Evolutionary conservation across 2,113 vertebrate species (phyloP).

Genomic region (Noctilio leporinus): DNA sequence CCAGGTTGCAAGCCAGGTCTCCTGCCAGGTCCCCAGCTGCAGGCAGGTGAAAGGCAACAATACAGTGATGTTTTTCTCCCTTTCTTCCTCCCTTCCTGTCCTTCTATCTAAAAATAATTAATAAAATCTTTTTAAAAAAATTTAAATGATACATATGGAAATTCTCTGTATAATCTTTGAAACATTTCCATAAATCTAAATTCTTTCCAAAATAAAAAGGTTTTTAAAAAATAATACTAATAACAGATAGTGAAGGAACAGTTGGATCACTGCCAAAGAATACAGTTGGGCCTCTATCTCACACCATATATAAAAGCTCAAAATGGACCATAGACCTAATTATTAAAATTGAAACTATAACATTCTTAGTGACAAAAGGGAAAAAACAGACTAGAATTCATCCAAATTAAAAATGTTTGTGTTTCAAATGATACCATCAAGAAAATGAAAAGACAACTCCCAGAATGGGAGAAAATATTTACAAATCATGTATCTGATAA

Average conservation of each 20-base stretch:
- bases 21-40: too few relatives aligned
- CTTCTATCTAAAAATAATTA: too few relatives aligned
- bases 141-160: rapidly evolving
- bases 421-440: not conserved
- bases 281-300: not conserved
- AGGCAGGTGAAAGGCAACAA: too few relatives aligned
- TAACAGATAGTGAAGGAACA: not conserved
- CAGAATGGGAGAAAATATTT: not conserved
- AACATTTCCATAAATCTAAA: not conserved
- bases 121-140: too few relatives aligned
- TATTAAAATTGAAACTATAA: not conserved
- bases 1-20: too few relatives aligned
- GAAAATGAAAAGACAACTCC: not conserved
- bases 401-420: not conserved
- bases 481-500: not conserved
- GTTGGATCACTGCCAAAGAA: not conserved
- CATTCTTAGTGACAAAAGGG: not conserved
- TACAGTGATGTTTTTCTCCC: too few relatives aligned
- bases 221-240: not conserved
- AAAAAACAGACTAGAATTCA: not conserved
- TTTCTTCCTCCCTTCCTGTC: not conserved
- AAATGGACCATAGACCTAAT: not conserved
- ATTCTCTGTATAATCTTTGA: not conserved
- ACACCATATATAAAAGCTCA: not conserved
- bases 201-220: not conserved